Evolutionary conservation across 2,888 invertebrate genomes (phyloP).

Genomic region (Pyralis farinalis): DNA sequence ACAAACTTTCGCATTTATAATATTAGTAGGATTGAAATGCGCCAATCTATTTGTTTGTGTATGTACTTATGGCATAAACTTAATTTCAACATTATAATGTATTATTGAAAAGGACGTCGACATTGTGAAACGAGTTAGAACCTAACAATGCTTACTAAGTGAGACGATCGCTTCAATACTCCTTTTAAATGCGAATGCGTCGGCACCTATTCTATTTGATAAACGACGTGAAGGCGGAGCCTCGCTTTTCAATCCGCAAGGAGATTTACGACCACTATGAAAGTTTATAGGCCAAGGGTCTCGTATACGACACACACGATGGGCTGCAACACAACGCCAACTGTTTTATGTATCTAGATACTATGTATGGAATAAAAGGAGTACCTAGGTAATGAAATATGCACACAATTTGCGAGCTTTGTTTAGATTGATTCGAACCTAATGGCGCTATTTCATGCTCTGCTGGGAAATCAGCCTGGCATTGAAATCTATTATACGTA

Average conservation of each 20-base stretch:
- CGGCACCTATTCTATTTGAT: constrained; percentile 22
- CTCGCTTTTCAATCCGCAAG: constrained; percentile 4
- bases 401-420: background rate
- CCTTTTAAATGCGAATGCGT: constrained; percentile 23
- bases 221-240: constrained; percentile 5
- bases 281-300: background rate
- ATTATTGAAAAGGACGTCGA: constrained; percentile 16
- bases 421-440: background rate
- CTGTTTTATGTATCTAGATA: background rate
- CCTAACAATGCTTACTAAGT: background rate
- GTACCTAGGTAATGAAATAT: background rate
- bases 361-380: background rate
- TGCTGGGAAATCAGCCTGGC: background rate
- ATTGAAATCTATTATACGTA: background rate
- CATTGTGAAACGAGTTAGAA: background rate
- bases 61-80: constrained; percentile 2
- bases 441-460: background rate
- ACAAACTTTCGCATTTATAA: too few species aligned
- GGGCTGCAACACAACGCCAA: background rate
- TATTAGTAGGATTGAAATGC: too few species aligned
- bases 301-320: background rate
- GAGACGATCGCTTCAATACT: constrained; percentile 18
- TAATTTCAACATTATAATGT: constrained; percentile 1
- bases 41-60: too few species aligned
- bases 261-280: constrained; percentile 5